Evolutionary conservation across 2,797 vertebrate species (phyloP), one percentile per base, ranked within the genome.

Genomic region (Nothura maculosa): DNA sequence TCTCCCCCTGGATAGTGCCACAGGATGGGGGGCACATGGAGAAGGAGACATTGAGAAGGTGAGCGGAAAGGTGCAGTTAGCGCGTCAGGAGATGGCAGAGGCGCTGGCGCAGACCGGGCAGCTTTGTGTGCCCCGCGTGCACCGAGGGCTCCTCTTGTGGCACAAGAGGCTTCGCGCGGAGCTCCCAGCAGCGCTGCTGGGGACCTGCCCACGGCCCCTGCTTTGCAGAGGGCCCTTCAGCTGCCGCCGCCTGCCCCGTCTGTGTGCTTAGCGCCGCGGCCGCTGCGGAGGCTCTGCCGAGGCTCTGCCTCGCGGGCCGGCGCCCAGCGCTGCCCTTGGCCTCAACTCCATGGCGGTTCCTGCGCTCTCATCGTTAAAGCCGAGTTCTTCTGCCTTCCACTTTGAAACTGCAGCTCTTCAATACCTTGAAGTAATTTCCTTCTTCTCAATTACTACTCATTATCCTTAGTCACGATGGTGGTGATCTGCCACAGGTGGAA

Each of bases 251-350:
- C 7, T 47, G 21, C 22, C 14, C 8, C 8, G 22, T 10, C 80
- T 69, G 50, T 50, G 32, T 43, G 22, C 18, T 32, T 40, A 43
- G 10, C 19, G 15, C 21, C 19, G 21, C 21, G 34, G 9, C 28
- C 16, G 7, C 16, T 52, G 30, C 62, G 62, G 47, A 47, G 13
- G 38, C 16, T 8, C 16, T 52, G 30, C 62, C 62, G 47, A 47
- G 13, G 38, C 42, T 9, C 15, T 21, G 42, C 45, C 54, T 42
- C 15, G 0, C 8, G 16, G 36, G 19, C 76, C 1, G 2, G 16
- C 0, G 0, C 36, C 0, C 1, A 55, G n/a, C 52, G 28, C 54
- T 20, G 30, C 18, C 17, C 19, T n/a, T 55, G 30, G 27, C 36
- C 25, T 85, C n/a, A 11, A 8, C 6, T 4, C 9, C 36, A 4